Evolutionary conservation across 2,113 vertebrate species (phyloP), one percentile per base, ranked within the genome.

Genomic region (Phalacrocorax pelagicus): DNA sequence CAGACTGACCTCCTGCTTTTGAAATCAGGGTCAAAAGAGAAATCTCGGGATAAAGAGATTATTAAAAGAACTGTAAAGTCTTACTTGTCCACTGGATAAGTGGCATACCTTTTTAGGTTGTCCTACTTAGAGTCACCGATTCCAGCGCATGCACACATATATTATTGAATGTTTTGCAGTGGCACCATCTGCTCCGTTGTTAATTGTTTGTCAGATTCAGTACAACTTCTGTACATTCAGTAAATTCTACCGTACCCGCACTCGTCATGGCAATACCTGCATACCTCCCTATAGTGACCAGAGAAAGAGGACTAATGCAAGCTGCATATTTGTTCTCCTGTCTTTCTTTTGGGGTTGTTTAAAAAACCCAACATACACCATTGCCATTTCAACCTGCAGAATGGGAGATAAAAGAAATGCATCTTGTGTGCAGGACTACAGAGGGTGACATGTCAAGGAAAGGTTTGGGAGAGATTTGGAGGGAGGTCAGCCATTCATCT

Each of bases 61-160:
- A 96, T 89, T 59, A 61, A 97, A 98, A 96, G 93, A 97, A 95
- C 80, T 90, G 46, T 46, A 96, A 98, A 98, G 95, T 97, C 95
- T 92, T 93, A 40, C 95, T 94, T 92, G 94, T 42, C 83, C 74
- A 40, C 36, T 29, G 96, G 96, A 96, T 95, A 95, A 97, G 96
- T 95, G 95, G 91, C 95, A 84, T 95, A 97, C 92, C 92, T 96
- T 96, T 96, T 96, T 96, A 97, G 96, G 95, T 16, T 95, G 94
- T 96, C 91, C 96, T 97, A 96, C 95, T 97, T 97, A 95, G 94
- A 95, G 90, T 90, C 94, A 96, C 88, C 0, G 70, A 92, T 95
- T 71, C 94, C 79, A 23, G 73, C 1, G 51, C 95, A 95, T 42
- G 51, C 89, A 93, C 92, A 73, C 74, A 44, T 94, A 81, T 91